These are phyloP conservation scores for Drosophila paucipuncta DNA, from an alignment of 2,888 invertebrate genomes.

Conservation along the genomic window DNA sequence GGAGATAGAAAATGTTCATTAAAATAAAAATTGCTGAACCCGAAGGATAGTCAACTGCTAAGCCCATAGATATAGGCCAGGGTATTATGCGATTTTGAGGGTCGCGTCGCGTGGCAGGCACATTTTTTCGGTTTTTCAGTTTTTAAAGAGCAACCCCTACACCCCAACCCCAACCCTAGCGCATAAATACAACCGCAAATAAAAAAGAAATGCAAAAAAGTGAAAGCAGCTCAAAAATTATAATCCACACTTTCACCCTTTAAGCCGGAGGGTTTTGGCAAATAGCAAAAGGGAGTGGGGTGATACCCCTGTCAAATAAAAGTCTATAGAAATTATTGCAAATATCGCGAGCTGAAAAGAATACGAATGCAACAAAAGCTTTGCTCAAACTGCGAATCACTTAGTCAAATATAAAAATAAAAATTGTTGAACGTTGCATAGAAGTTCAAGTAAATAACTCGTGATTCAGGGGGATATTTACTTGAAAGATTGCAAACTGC, in stretches of 20 bases:
- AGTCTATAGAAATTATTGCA: slow-evolving; percentile 32
- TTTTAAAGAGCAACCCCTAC: slow-evolving; percentile 49
- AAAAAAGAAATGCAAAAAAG: slow-evolving; percentile 57
- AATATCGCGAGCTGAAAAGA: slow-evolving; percentile 44
- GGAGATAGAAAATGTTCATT: slow-evolving; percentile 36
- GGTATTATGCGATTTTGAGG: slow-evolving; percentile 63
- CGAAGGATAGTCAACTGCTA: slow-evolving; percentile 44
- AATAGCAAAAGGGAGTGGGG: slow-evolving; percentile 4
- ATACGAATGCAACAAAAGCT: slow-evolving; percentile 65
- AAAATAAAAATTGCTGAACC: slow-evolving; percentile 50
- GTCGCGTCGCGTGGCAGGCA: slow-evolving; percentile 73
- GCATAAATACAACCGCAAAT: slow-evolving; percentile 68
- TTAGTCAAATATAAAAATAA: slow-evolving; percentile 53
- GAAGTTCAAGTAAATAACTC: slow-evolving; percentile 36
- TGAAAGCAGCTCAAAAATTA: slow-evolving; percentile 79
- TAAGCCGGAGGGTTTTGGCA: slow-evolving; percentile 51
- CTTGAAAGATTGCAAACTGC: slow-evolving; percentile 24
- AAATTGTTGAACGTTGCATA: slow-evolving; percentile 4
- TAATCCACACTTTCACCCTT: slow-evolving; percentile 79
- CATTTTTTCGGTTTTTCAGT: slow-evolving; percentile 39
- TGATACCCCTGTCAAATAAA: slow-evolving; percentile 23
- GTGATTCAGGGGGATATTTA: slow-evolving; percentile 6
- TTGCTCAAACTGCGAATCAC: slow-evolving; percentile 55
- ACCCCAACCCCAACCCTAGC: slow-evolving; percentile 24
- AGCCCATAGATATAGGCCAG: slow-evolving; percentile 35